Percentiles rank a stretch among this genome's conserved stretches.
Evolutionary conservation across 2,797 vertebrate genomes (phyloP).

Genomic region (Falco peregrinus): DNA sequence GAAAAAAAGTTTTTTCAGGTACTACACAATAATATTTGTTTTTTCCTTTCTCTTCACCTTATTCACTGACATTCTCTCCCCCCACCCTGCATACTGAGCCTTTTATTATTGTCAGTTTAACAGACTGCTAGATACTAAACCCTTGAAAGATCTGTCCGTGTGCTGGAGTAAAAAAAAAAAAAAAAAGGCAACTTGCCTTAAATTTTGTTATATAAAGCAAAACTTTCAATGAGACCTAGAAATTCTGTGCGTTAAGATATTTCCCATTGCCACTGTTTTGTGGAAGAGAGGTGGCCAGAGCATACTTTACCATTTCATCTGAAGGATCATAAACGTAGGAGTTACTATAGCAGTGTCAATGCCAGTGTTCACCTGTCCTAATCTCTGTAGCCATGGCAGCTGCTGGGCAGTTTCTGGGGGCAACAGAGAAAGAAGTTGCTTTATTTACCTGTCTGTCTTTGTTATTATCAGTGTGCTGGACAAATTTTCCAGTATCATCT

Average conservation of each 20-base stretch:
- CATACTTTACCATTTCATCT: background rate
- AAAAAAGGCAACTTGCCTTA: background rate
- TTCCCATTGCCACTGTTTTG: background rate
- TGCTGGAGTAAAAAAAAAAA: background rate
- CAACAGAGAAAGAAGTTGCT: background rate
- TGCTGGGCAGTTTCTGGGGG: background rate
- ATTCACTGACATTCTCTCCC: background rate
- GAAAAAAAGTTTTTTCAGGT: background rate
- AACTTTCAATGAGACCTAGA: background rate
- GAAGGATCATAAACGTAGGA: background rate
- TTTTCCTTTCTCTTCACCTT: background rate
- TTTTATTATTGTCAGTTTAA: background rate
- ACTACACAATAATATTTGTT: background rate
- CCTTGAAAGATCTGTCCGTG: background rate
- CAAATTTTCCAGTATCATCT: background rate
- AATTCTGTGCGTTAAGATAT: background rate
- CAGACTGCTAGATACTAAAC: background rate
- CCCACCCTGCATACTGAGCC: background rate
- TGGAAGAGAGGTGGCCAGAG: background rate
- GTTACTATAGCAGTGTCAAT: background rate
- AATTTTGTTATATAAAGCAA: too few relatives aligned
- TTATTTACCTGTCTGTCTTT: background rate
- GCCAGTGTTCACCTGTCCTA: background rate
- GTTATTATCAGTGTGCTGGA: background rate
- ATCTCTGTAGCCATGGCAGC: background rate